Percentiles rank a stretch among this genome's conserved stretches.
These are phyloP conservation scores for Siniperca scherzeri DNA, from an alignment of 2,797 vertebrate genomes.

Conservation along the genomic window DNA sequence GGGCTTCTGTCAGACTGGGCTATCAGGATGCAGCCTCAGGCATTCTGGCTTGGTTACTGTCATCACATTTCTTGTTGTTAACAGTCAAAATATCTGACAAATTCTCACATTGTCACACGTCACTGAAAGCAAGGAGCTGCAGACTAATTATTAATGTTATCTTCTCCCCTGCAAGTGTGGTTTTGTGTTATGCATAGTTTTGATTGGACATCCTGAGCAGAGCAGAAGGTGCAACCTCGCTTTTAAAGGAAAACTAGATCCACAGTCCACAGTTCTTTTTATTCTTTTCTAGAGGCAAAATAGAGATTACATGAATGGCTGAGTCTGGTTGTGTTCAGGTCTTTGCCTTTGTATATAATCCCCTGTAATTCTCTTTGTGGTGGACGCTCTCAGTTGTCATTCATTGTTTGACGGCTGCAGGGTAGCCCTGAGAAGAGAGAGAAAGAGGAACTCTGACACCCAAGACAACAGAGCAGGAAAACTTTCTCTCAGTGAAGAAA, in stretches of 20 bases:
- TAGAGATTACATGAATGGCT: conserved; percentile 77
- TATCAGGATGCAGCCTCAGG: conserved; percentile 51
- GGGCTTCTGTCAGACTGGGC: conserved; percentile 28
- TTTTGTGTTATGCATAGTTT: conserved; percentile 17
- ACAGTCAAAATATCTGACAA: conserved; percentile 58
- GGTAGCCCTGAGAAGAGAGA: conserved; percentile 35
- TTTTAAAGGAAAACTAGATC: conserved; percentile 37
- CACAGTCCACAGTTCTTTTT: conserved; percentile 27
- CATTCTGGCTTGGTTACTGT: conserved; percentile 34
- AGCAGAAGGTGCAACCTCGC: conserved; percentile 27
- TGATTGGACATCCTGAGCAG: conserved; percentile 22
- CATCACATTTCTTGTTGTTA: conserved; percentile 54
- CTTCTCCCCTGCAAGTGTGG: conserved; percentile 26
- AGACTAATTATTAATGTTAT: conserved; percentile 62
- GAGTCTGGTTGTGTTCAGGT: conserved; percentile 65
- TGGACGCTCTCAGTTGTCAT: conserved; percentile 68
- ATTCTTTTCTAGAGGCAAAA: conserved; percentile 37
- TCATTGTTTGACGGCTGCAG: conserved; percentile 64
- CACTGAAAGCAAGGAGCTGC: conserved; percentile 30
- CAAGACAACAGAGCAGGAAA: conserved; percentile 24
- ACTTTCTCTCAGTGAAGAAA: conserved; percentile 31
- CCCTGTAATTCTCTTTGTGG: conserved; percentile 81
- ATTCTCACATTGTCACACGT: conserved; percentile 46
- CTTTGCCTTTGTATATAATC: conserved; percentile 77
- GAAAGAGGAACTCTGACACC: conserved; percentile 24